A percentile compares a stretch with the other conserved stretches of the same genome.
Conservation (phyloP, 2,797 vertebrate species). For the Sebastes ruberrimus region DNA sequence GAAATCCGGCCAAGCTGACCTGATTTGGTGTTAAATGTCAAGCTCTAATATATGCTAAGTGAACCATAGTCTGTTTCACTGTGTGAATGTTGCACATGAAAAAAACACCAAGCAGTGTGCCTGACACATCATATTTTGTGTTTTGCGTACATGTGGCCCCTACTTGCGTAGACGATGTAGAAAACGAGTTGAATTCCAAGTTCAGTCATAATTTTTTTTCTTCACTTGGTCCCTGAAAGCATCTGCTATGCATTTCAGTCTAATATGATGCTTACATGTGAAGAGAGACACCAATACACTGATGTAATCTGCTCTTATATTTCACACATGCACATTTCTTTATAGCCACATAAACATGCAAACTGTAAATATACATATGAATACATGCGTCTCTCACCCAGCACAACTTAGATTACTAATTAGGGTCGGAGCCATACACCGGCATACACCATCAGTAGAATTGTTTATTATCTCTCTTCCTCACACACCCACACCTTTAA, state of each 20-base stretch:
- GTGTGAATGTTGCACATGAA: neutral
- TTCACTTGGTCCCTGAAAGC: neutral
- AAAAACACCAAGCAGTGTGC: neutral
- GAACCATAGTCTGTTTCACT: neutral
- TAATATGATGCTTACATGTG: neutral
- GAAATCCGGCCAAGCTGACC: neutral
- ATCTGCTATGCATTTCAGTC: neutral
- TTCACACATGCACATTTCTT: neutral
- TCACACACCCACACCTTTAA: neutral
- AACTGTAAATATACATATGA: neutral
- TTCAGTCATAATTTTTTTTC: neutral
- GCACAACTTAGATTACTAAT: no score
- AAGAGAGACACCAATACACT: neutral
- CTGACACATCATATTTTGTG: neutral
- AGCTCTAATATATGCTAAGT: neutral
- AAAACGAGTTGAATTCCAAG: neutral
- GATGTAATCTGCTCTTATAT: no score
- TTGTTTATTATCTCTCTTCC: neutral
- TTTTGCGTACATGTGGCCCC: neutral
- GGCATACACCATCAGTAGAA: no score
- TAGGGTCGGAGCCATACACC: no score
- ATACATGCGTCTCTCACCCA: no score
- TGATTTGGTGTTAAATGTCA: slow-evolving; percentile 17
- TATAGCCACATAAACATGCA: neutral
- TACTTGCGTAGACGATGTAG: neutral